Evolutionary conservation across 2,113 vertebrate genomes (phyloP).

Genomic region (Malurus melanocephalus): DNA sequence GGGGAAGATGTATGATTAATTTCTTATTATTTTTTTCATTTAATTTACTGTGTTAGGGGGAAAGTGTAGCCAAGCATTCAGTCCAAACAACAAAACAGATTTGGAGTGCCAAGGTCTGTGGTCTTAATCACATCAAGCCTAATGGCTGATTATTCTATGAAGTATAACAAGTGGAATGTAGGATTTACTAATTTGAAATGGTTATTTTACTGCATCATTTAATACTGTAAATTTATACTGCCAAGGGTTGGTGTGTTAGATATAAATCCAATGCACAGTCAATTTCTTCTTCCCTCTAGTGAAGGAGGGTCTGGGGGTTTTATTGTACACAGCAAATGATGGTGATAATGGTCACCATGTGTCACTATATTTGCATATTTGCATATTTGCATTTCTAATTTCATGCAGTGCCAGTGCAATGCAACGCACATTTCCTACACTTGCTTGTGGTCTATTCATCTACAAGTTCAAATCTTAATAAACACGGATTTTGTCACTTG

Average conservation of each 20-base stretch:
- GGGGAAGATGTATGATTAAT: background rate
- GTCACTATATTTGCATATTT: background rate
- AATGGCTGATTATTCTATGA: background rate
- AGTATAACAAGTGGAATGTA: background rate
- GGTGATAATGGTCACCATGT: background rate
- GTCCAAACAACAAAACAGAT: background rate
- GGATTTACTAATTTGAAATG: background rate
- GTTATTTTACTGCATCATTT: background rate
- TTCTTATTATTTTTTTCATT: background rate
- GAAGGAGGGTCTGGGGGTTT: background rate
- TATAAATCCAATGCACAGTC: background rate
- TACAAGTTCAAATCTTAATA: background rate
- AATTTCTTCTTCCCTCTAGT: background rate
- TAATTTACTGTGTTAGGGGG: background rate
- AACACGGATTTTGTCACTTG: background rate
- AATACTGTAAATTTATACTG: background rate
- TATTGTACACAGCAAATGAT: background rate
- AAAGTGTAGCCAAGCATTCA: background rate
- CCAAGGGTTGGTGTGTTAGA: rapidly evolving
- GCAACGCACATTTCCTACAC: background rate
- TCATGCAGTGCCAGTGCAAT: background rate
- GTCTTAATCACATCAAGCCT: background rate
- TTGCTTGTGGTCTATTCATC: background rate
- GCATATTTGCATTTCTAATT: background rate
- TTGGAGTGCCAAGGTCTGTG: background rate